Evolutionary conservation across 1,140 invertebrate genomes (phyloP).

Genomic region (Nasonia longicornis): DNA sequence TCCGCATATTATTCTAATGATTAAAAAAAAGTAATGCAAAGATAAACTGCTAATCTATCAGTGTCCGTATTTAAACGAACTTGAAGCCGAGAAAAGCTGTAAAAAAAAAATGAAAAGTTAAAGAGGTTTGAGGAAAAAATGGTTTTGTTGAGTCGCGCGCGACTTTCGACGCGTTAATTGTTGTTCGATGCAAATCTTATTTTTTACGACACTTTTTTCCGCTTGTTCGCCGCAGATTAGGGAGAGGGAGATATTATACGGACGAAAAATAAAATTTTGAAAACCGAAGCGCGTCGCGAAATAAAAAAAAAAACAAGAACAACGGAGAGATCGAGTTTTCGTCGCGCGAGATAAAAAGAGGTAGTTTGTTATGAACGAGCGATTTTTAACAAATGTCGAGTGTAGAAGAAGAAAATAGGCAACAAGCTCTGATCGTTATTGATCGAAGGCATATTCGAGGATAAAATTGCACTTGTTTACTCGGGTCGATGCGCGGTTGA

Average conservation of each 20-base stretch:
- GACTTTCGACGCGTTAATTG: conserved; percentile 37
- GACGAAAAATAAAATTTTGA: background rate
- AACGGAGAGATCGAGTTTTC: background rate
- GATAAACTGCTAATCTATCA: conserved; percentile 16
- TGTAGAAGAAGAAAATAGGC: background rate
- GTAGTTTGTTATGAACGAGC: conserved; percentile 29
- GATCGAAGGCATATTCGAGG: background rate
- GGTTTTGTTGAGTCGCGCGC: conserved; percentile 25
- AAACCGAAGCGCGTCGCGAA: background rate
- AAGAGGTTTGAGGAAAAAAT: conserved; percentile 20
- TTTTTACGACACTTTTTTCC: conserved; percentile 41
- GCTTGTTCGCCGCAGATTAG: conserved; percentile 24
- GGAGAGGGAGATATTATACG: background rate
- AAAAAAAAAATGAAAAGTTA: conserved; percentile 19
- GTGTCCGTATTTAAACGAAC: conserved; percentile 26
- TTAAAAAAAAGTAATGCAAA: conserved; percentile 41
- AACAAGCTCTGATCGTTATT: conserved; percentile 15
- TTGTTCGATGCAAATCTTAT: conserved; percentile 40
- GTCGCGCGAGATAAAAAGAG: background rate
- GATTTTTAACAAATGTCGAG: conserved; percentile 14
- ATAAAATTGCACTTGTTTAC: conserved; percentile 25
- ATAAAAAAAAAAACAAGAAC: conserved; percentile 1
- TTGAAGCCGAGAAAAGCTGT: conserved; percentile 7
- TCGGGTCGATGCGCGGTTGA: background rate
- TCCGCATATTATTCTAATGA: conserved; percentile 46